A percentile compares a stretch with the other conserved stretches of the same genome.
These are phyloP conservation scores for Pseudochromis fuscus DNA, from an alignment of 2,797 vertebrate genomes.

Conservation along the genomic window DNA sequence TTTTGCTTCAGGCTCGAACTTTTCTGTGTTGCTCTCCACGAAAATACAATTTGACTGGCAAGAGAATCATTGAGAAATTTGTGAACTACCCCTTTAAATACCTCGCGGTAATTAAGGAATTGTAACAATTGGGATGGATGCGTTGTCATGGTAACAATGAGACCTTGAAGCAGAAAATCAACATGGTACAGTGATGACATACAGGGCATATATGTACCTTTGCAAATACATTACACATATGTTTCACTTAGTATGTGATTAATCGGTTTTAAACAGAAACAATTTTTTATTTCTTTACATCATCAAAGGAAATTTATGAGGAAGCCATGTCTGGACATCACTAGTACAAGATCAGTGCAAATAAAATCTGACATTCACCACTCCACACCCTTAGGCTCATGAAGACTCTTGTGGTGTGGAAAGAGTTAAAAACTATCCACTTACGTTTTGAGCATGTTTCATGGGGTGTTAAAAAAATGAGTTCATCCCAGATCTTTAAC, in stretches of 20 bases:
- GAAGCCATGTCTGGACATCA: neutral
- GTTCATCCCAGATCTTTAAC: neutral
- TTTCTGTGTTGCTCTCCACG: slow-evolving; percentile 6
- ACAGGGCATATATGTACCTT: neutral
- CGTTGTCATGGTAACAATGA: slow-evolving; percentile 60
- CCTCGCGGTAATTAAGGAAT: slow-evolving; percentile 31
- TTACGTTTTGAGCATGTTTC: neutral
- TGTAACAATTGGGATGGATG: slow-evolving; percentile 7
- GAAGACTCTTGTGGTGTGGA: neutral
- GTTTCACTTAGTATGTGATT: neutral
- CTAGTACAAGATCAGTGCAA: neutral
- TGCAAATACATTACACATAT: neutral
- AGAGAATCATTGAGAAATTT: slow-evolving; percentile 22
- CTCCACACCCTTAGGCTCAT: neutral
- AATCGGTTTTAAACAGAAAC: neutral
- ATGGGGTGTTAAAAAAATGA: neutral
- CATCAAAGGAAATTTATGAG: no score
- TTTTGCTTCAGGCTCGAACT: neutral
- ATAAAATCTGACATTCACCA: slow-evolving; percentile 11
- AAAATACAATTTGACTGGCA: slow-evolving; percentile 19
- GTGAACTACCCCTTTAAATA: slow-evolving; percentile 33
- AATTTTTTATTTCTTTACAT: no score
- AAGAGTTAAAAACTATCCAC: slow-evolving; percentile 11
- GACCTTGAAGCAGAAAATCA: slow-evolving; percentile 32
- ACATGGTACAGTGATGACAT: neutral